Base-by-base conservation (phyloP, 2,797 vertebrate genomes). In the Gymnoscopelus microlampas region DNA sequence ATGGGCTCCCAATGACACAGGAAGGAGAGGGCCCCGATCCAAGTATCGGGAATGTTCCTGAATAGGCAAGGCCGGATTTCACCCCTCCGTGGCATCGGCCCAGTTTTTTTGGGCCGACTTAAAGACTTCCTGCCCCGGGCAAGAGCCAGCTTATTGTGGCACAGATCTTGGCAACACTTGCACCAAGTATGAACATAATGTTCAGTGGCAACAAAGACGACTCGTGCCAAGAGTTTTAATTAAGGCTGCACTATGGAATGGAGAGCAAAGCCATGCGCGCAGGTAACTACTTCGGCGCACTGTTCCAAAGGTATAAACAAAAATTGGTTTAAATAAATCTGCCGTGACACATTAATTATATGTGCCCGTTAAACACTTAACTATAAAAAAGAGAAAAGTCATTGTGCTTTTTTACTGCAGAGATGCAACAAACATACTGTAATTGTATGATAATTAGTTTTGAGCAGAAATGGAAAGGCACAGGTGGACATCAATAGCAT, bases 1-100 rank as follows among this genome's bases (percentile, higher is more conserved):
- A 88, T 85, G 88, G 85, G 75, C 85, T 87, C 84, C 65, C 86
- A 92, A 85, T 87, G 85, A 89, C 85, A 88, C 83, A 87, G 77
- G 86, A 88, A 91, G 85, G 77, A 88, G 82, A 90, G 71, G 87
- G 84, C 82, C 77, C 76, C 68, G 53, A 49, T 88, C 88, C 82
- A 90, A 85, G 75, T 66, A 74, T 75, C 53, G 71, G 70, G 77
- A 85, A 82, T 53, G 73, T 80, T 83, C 73, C 72, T 63, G 71
- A 87, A 78, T 79, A 87, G 85, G 83, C 77, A 59, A 89, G 77
- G 73, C 85, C 76, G 78, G 82, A 87, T 87, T 87, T 90, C 78
- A 86, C 74, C 88, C 85, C 74, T 84, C 66, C 3, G 14, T 89
- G 91, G 91, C 90, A 76, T 13, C 15, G 55, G 66, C 73, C 88